Evolutionary conservation across 2,797 vertebrate genomes (phyloP).

Genomic region (Sebastes minor): DNA sequence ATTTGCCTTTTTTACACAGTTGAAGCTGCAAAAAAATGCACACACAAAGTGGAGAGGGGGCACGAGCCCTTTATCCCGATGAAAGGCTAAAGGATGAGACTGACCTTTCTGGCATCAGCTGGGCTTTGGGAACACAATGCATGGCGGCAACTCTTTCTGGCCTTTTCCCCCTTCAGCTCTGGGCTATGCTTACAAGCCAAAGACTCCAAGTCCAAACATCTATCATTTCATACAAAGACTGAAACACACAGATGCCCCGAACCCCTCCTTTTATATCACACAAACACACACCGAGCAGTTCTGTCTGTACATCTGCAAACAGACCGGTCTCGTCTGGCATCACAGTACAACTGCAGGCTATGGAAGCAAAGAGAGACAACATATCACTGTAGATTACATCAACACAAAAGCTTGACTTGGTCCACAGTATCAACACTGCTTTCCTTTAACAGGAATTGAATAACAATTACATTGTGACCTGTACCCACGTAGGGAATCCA

Average conservation of each 20-base stretch:
- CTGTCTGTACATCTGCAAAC: slow-evolving; percentile 73
- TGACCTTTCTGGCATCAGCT: slow-evolving; percentile 81
- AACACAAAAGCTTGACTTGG: slow-evolving; percentile 68
- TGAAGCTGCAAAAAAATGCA: slow-evolving; percentile 69
- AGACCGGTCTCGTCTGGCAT: slow-evolving; percentile 74
- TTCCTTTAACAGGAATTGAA: slow-evolving; percentile 47
- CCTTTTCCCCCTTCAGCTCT: slow-evolving; percentile 72
- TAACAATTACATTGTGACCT: slow-evolving; percentile 38
- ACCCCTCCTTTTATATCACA: slow-evolving; percentile 65
- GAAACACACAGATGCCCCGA: slow-evolving; percentile 65
- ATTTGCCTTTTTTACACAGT: slow-evolving; percentile 65
- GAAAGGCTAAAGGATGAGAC: slow-evolving; percentile 79
- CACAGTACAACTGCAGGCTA: slow-evolving; percentile 78
- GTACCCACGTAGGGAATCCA: background rate
- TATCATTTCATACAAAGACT: slow-evolving; percentile 75
- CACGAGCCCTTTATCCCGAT: slow-evolving; percentile 75
- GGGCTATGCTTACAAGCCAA: slow-evolving; percentile 75
- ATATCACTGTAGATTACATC: slow-evolving; percentile 78
- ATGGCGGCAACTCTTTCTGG: slow-evolving; percentile 71
- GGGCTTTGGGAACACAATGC: slow-evolving; percentile 78
- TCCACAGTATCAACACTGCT: slow-evolving; percentile 67
- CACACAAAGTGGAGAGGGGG: slow-evolving; percentile 67
- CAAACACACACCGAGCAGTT: slow-evolving; percentile 55
- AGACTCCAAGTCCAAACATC: slow-evolving; percentile 76
- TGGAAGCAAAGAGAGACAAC: slow-evolving; percentile 74